phyloP scores from a whole-genome alignment of 2,797 vertebrate genomes.

The Falco concolor region DNA sequence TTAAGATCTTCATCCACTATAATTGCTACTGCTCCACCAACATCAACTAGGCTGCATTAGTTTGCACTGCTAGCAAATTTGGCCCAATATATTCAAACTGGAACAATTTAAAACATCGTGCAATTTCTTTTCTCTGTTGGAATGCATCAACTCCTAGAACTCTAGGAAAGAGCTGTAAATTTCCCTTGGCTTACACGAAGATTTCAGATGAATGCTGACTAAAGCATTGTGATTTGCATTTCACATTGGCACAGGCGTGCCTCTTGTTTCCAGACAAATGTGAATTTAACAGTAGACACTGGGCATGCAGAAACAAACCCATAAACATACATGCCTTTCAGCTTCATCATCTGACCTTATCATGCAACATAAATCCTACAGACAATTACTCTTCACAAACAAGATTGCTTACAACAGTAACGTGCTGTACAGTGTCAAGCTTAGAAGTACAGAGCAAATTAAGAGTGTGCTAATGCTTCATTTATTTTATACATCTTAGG shows the following conservation, averaged over 20 bases:
- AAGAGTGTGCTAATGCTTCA: neutral
- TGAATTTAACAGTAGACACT: neutral
- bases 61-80: neutral
- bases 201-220: neutral
- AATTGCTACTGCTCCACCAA: neutral
- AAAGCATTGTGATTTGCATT: neutral
- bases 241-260: neutral
- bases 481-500: neutral
- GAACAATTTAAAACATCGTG: neutral
- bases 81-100: neutral
- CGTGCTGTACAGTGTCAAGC: neutral
- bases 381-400: neutral
- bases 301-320: neutral
- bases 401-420: neutral
- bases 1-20: neutral
- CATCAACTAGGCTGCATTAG: neutral
- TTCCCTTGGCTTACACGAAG: neutral
- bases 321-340: neutral
- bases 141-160: neutral
- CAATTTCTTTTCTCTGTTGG: neutral
- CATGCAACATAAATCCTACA: neutral
- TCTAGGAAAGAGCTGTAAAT: neutral
- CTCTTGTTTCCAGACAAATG: constrained; percentile 1
- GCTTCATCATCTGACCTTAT: neutral
- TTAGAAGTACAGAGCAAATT: neutral